Evolutionary conservation across 2,113 vertebrate species (phyloP).

Genomic region (Elachura formosa): DNA sequence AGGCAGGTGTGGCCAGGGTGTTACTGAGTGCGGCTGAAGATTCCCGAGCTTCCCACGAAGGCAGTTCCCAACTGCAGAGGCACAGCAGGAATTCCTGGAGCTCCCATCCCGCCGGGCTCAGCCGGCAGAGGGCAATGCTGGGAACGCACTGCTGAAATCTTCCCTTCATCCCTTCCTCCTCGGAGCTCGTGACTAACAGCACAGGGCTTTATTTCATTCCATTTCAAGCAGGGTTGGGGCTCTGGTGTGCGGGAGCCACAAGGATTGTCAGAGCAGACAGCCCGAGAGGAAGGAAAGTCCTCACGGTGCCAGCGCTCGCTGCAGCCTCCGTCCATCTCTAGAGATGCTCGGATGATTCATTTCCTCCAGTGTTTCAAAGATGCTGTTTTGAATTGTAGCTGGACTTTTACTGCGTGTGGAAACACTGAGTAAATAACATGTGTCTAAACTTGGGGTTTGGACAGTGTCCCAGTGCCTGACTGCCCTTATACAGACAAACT

Average conservation of each 20-base stretch:
- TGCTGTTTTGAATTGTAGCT: constrained; percentile 26
- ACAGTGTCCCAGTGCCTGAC: constrained; percentile 1
- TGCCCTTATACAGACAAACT: neutral
- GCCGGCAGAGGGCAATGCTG: neutral
- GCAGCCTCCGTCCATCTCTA: neutral
- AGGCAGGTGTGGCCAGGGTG: neutral
- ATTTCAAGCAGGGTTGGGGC: neutral
- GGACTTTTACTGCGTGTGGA: constrained; percentile 44
- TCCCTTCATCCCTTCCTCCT: neutral
- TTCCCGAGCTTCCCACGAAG: neutral
- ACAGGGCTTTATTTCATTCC: fast-evolving
- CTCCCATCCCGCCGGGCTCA: neutral
- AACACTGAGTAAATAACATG: constrained; percentile 52
- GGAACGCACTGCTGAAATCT: fast-evolving
- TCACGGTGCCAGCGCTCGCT: neutral
- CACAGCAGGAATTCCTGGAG: neutral
- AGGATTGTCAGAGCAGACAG: neutral
- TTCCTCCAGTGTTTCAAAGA: constrained; percentile 8
- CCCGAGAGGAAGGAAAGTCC: neutral
- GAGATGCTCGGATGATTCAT: neutral
- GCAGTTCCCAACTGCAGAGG: neutral
- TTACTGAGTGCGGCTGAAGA: neutral
- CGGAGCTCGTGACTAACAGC: neutral
- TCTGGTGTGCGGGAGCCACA: neutral
- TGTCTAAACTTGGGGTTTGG: constrained; percentile 26